These are phyloP conservation scores for Oxytorus armatus DNA, from an alignment of 2,888 invertebrate species.

Conservation along the genomic window DNA sequence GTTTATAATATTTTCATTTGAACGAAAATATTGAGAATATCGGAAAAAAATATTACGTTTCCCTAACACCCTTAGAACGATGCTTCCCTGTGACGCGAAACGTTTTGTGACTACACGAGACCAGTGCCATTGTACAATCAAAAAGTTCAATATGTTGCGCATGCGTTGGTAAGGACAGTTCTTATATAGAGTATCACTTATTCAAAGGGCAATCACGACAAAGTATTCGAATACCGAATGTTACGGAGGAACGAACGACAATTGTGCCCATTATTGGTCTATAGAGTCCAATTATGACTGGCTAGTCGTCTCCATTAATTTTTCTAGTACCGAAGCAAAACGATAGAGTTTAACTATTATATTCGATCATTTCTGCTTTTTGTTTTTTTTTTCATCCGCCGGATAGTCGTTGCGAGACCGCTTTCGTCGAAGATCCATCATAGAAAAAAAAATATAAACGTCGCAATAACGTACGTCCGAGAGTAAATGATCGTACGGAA, in stretches of 20 bases:
- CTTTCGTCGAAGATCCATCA: background rate
- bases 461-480: background rate
- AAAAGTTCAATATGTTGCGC: background rate
- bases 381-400: background rate
- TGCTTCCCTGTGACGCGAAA: background rate
- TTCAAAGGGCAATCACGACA: background rate
- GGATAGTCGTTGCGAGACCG: background rate
- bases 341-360: background rate
- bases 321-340: background rate
- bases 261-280: background rate
- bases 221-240: slow-evolving; percentile 2
- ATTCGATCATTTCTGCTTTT: background rate
- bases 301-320: background rate
- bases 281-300: background rate
- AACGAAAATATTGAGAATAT: background rate
- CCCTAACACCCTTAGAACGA: background rate
- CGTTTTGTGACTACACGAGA: background rate
- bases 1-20: background rate
- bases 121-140: background rate
- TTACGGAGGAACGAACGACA: background rate
- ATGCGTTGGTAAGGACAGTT: background rate
- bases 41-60: background rate
- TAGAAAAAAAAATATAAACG: background rate
- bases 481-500: background rate
- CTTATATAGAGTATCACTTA: background rate